Conservation (phyloP, 2,113 vertebrate species). For the Passer domesticus region DNA sequence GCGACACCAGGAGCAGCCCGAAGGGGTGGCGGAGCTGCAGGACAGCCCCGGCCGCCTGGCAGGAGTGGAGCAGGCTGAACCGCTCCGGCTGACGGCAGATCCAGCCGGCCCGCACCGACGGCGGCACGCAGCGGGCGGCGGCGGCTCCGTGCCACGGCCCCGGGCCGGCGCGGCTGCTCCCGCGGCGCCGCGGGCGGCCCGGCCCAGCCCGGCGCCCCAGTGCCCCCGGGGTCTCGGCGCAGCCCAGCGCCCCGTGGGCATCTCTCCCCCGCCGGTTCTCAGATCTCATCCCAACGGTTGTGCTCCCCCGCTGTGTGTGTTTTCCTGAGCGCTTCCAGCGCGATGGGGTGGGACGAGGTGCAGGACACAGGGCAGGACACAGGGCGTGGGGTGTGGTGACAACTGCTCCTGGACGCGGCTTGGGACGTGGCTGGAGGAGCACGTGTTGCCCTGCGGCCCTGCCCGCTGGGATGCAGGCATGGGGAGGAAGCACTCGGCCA, state of each 20-base stretch:
- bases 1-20: constrained; percentile 26
- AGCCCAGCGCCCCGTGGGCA: background rate
- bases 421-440: background rate
- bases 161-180: background rate
- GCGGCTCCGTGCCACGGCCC: background rate
- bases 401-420: background rate
- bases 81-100: constrained; percentile 24
- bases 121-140: background rate
- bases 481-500: background rate
- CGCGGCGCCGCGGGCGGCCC: background rate
- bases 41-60: background rate
- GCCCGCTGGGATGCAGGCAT: background rate
- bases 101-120: background rate
- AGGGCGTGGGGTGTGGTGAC: background rate
- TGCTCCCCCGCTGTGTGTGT: background rate
- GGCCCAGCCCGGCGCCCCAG: background rate
- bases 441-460: background rate
- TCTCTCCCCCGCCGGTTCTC: background rate
- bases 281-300: background rate
- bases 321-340: background rate
- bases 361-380: background rate
- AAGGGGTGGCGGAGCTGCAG: constrained; percentile 9
- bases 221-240: background rate
- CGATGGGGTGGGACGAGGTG: background rate
- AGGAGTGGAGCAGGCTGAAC: constrained; percentile 26